phyloP scores from a whole-genome alignment of 2,113 vertebrate genomes.

The Australoheros scitulus region DNA sequence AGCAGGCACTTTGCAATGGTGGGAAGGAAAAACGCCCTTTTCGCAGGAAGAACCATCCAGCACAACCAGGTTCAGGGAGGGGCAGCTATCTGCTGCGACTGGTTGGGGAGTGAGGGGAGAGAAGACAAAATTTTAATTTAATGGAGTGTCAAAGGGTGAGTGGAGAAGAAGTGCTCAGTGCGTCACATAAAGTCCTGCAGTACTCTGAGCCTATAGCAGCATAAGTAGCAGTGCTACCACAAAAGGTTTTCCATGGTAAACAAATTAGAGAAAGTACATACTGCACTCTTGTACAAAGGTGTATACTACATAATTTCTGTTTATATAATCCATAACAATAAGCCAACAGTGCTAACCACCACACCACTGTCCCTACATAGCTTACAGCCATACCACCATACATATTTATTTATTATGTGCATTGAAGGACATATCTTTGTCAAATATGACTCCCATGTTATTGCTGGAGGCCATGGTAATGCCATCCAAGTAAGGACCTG shows the following conservation, averaged over 20 bases:
- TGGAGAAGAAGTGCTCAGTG: not conserved
- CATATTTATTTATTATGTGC: not conserved
- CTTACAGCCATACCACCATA: too few species aligned
- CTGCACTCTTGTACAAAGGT: too few species aligned
- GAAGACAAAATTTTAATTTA: not conserved
- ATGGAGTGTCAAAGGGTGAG: not conserved
- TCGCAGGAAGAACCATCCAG: too few species aligned
- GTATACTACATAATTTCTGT: too few species aligned
- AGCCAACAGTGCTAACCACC: too few species aligned
- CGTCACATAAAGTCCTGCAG: not conserved
- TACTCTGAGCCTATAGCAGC: not conserved
- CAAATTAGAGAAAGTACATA: too few species aligned
- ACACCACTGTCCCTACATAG: too few species aligned
- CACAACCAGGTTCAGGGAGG: too few species aligned
- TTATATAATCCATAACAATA: too few species aligned
- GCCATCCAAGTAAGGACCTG: not conserved
- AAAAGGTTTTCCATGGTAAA: too few species aligned
- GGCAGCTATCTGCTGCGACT: too few species aligned
- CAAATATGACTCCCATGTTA: not conserved
- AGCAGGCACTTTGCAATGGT: not conserved
- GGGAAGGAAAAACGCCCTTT: conserved; percentile 1
- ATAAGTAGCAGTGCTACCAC: not conserved
- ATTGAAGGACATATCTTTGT: not conserved
- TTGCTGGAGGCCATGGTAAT: not conserved
- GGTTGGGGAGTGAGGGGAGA: not conserved